Evolutionary conservation across 2,888 invertebrate genomes (phyloP).

Genomic region (Selenia dentaria): DNA sequence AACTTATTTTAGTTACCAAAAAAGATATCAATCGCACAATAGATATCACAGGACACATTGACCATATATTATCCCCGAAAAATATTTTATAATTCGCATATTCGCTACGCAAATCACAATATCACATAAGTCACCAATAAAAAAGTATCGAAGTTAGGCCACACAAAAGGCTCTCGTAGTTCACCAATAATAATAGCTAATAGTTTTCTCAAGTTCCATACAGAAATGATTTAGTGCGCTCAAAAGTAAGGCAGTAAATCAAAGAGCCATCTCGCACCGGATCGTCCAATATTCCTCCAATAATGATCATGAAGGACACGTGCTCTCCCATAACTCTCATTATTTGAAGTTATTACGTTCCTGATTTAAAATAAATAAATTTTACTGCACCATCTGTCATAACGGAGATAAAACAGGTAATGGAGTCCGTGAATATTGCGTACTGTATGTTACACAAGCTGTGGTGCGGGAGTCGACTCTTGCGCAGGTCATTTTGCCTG

Average conservation of each 20-base stretch:
- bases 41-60: conserved; percentile 36
- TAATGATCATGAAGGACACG: conserved; percentile 71
- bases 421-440: conserved; percentile 46
- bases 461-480: conserved; percentile 26
- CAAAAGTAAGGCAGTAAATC: conserved; percentile 81
- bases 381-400: conserved; percentile 82
- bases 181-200: conserved; percentile 80
- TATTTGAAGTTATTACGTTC: conserved; percentile 67
- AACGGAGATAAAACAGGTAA: conserved; percentile 71
- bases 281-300: conserved; percentile 59
- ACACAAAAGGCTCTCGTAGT: conserved; percentile 68
- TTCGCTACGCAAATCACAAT: conserved; percentile 68
- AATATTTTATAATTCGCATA: conserved; percentile 53
- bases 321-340: conserved; percentile 63
- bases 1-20: conserved; percentile 33
- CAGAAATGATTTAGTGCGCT: conserved; percentile 78
- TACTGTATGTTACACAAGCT: conserved; percentile 4
- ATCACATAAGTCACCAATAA: conserved; percentile 57
- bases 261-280: conserved; percentile 63
- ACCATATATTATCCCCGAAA: conserved; percentile 44
- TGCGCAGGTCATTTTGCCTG: conserved; percentile 46
- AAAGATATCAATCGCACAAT: conserved; percentile 45
- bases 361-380: conserved; percentile 78
- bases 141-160: conserved; percentile 57
- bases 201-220: conserved; percentile 82